phyloP scores from a whole-genome alignment of 1,140 invertebrate species.

The Drosophila kohkoa region DNA sequence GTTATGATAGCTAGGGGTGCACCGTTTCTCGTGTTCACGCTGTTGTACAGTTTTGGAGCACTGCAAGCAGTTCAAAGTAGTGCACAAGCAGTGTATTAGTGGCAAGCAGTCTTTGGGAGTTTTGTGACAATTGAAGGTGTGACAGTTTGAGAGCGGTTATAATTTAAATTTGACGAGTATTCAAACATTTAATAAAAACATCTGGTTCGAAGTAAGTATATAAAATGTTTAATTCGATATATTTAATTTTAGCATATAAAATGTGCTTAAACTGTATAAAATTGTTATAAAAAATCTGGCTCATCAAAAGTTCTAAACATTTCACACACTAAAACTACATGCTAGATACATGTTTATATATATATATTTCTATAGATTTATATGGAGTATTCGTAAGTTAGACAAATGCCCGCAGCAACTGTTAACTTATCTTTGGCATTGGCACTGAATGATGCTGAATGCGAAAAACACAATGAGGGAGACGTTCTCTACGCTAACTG shows the following conservation, averaged over 20 bases:
- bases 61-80: conserved; percentile 1
- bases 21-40: no score
- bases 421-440: conserved; percentile 70
- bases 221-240: conserved; percentile 65
- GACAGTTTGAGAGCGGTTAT: no score
- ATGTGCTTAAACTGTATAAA: conserved; percentile 1
- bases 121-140: neutral
- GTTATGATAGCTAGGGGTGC: neutral
- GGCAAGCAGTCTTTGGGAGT: neutral
- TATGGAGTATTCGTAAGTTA: conserved; percentile 64
- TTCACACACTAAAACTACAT: conserved; percentile 35
- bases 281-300: conserved; percentile 28
- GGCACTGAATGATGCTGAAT: conserved; percentile 50
- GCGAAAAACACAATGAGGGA: conserved; percentile 31
- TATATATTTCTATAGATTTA: conserved; percentile 37
- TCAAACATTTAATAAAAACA: neutral
- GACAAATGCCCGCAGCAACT: conserved; percentile 21
- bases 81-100: neutral
- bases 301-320: conserved; percentile 25
- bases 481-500: conserved; percentile 41
- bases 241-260: conserved; percentile 20
- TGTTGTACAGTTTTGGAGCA: neutral
- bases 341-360: conserved; percentile 5
- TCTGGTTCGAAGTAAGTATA: conserved; percentile 29
- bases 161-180: neutral